Conservation (phyloP, 2,888 invertebrate genomes). For the Rhopalosiphum nymphaeae region DNA sequence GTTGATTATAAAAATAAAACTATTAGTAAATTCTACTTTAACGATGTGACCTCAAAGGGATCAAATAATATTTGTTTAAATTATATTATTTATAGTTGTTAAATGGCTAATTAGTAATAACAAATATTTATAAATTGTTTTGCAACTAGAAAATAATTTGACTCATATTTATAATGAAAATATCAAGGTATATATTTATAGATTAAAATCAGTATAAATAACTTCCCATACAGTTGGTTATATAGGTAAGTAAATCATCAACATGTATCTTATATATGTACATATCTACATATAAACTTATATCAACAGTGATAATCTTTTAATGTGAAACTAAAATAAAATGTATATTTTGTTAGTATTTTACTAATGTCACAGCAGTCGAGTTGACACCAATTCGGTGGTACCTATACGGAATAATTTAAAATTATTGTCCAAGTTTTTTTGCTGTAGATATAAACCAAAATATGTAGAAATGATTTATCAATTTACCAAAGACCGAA, state of each 20-base stretch:
- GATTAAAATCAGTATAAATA: neutral
- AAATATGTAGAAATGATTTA: neutral
- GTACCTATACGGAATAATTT: neutral
- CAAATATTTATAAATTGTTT: neutral
- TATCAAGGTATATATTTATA: neutral
- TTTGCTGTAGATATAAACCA: neutral
- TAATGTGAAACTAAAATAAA: neutral
- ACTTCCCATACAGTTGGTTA: neutral
- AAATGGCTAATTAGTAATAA: neutral
- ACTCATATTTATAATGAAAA: neutral
- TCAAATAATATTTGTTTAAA: neutral
- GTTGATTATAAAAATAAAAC: neutral
- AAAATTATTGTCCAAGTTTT: neutral
- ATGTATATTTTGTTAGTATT: neutral
- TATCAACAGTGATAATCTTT: neutral
- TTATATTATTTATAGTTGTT: neutral
- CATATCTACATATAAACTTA: neutral
- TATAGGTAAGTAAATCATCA: neutral
- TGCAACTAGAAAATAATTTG: neutral
- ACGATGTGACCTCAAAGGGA: neutral
- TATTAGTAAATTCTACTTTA: neutral
- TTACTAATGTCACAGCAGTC: neutral
- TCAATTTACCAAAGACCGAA: neutral
- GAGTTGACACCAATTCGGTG: neutral
- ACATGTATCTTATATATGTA: neutral